Conservation (phyloP, 2,797 vertebrate genomes). For the Selene dorsalis region DNA sequence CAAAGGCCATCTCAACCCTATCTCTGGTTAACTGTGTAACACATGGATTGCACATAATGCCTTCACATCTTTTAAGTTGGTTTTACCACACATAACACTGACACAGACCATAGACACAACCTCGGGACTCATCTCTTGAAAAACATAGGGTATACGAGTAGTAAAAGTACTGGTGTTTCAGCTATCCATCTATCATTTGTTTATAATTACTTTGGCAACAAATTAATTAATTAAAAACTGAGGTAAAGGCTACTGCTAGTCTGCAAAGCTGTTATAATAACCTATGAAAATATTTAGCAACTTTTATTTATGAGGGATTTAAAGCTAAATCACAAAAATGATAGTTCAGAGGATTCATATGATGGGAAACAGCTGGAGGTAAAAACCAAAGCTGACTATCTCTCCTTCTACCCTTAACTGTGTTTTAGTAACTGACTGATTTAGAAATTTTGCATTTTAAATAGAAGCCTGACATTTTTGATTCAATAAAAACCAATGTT, state of each 20-base stretch:
- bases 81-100: not conserved
- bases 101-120: not conserved
- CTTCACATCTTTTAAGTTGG: no score
- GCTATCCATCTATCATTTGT: not conserved
- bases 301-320: not conserved
- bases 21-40: no score
- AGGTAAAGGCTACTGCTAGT: not conserved
- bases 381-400: not conserved
- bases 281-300: not conserved
- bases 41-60: no score
- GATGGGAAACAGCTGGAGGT: not conserved
- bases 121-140: not conserved
- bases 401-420: not conserved
- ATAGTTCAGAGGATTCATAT: not conserved
- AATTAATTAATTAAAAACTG: not conserved
- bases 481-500: not conserved
- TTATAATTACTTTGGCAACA: not conserved
- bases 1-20: not conserved
- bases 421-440: no score
- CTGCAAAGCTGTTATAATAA: not conserved
- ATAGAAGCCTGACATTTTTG: not conserved
- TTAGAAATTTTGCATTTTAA: no score
- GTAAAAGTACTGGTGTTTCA: not conserved
- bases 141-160: not conserved
- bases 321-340: not conserved